Evolutionary conservation across 2,888 invertebrate genomes (phyloP), one percentile per base, ranked within the genome.

Genomic region (Epistrophe grossulariae): DNA sequence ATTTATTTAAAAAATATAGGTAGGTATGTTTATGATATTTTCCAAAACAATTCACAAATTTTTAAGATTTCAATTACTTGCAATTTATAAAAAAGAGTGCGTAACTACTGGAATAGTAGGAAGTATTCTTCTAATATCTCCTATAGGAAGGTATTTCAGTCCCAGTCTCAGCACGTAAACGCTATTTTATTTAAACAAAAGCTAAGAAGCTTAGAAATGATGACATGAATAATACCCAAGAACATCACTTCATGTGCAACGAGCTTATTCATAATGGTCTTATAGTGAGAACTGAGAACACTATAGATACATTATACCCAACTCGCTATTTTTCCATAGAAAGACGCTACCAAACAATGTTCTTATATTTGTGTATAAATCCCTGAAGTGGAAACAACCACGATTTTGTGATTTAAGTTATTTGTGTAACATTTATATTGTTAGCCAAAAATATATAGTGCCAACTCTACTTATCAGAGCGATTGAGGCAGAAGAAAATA

Each of bases 381-480:
- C 76, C 57, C 57, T 28, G 4, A 13, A 35, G 45, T 48, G 70
- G 70, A 40, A 84, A 38, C 74, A 73, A 68, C 55, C 57, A 64
- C 62, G 59, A 79, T 74, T 70, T 38, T n/a, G 28, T 84, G 71
- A 84, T 80, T 84, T 72, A 50, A 74, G 70, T 84, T 24, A 24
- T 70, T 76, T 81, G 70, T 64, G 4, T 64, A 70, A 68, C 35
- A 52, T 24, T 84, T 74, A 84, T 79, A 84, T 84, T 84, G 84
- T 84, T 57, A 48, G 17, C 55, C 55, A 64, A 80, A 84, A 79
- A 79, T 35, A 79, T 35, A 43, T 15, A 57, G 40, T 79, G 62
- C 70, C 73, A 74, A 74, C 66, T 71, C n/a, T 60, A 45, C 79
- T 55, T 40, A n/a, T 17, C 15, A 48, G 4, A 45, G 8, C 11